phyloP scores from a whole-genome alignment of 2,113 vertebrate species.

The Nothobranchius kuhntae region DNA sequence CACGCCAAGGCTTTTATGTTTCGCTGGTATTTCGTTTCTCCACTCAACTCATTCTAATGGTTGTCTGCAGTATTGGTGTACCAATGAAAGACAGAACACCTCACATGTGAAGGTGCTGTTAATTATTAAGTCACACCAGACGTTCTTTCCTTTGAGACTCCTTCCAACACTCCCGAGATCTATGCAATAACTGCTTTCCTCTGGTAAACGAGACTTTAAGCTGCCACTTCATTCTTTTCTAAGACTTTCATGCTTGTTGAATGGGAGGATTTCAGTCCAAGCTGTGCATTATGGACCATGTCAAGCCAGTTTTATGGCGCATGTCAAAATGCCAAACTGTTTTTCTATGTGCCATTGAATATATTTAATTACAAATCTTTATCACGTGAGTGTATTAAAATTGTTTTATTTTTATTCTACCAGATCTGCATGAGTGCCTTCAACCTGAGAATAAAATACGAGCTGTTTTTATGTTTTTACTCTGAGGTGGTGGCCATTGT shows the following conservation, averaged over 20 bases:
- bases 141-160: background rate
- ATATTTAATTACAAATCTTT: slow-evolving; percentile 25
- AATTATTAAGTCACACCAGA: background rate
- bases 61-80: slow-evolving; percentile 39
- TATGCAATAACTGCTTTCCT: slow-evolving; percentile 69
- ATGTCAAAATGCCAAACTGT: slow-evolving; percentile 62
- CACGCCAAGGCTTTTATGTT: slow-evolving; percentile 51
- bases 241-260: background rate
- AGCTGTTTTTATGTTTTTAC: slow-evolving; percentile 46
- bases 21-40: slow-evolving; percentile 11
- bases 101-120: slow-evolving; percentile 10
- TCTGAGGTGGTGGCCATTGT: slow-evolving; percentile 28
- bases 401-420: slow-evolving; percentile 29
- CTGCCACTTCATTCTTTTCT: slow-evolving; percentile 33
- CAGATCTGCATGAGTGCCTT: slow-evolving; percentile 73
- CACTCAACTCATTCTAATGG: slow-evolving; percentile 15
- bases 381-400: slow-evolving; percentile 13
- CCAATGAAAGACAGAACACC: slow-evolving; percentile 14
- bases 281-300: slow-evolving; percentile 51
- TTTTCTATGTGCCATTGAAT: slow-evolving; percentile 54
- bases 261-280: slow-evolving; percentile 24
- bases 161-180: slow-evolving; percentile 34
- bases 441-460: slow-evolving; percentile 51
- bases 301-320: slow-evolving; percentile 55
- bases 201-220: slow-evolving; percentile 43